Percentiles rank a stretch among this genome's conserved stretches.
These are phyloP conservation scores for Periophthalmus modestus DNA, from an alignment of 2,113 vertebrate species.

Conservation along the genomic window DNA sequence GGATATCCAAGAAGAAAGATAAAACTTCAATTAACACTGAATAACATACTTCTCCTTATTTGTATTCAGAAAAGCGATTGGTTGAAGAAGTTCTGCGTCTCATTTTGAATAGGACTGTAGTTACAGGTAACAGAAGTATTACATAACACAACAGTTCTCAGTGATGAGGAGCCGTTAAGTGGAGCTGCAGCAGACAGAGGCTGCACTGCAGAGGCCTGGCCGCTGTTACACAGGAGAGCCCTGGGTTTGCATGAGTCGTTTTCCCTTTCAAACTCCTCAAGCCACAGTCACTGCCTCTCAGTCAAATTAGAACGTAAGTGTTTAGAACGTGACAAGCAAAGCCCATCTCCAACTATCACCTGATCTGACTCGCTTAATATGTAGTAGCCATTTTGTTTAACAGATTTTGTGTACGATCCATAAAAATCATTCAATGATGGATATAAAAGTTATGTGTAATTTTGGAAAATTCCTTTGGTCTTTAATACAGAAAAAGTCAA, in stretches of 20 bases:
- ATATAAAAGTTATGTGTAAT: background rate
- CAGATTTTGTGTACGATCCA: background rate
- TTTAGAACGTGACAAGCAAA: constrained; percentile 19
- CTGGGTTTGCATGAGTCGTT: constrained; percentile 69
- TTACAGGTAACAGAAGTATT: constrained; percentile 37
- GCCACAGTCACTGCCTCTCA: constrained; percentile 27
- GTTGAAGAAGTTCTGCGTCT: background rate
- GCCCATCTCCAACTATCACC: background rate
- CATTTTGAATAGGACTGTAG: constrained; percentile 15
- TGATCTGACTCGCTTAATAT: constrained; percentile 8
- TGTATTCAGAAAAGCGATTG: background rate
- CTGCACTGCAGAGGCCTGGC: constrained; percentile 41
- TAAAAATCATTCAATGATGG: background rate
- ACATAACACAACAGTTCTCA: constrained; percentile 42
- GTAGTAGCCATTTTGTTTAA: background rate
- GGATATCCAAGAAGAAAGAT: background rate
- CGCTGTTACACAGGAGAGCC: constrained; percentile 39
- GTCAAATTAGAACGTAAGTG: constrained; percentile 57
- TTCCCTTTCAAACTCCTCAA: constrained; percentile 72
- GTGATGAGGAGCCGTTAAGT: constrained; percentile 29
- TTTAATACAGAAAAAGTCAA: background rate
- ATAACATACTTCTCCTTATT: background rate
- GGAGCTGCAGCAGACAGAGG: constrained; percentile 27
- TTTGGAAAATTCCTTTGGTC: background rate
- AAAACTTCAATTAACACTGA: background rate